These are phyloP conservation scores for Papio anubis DNA, from an alignment of 2,113 vertebrate genomes.

Conservation along the genomic window DNA sequence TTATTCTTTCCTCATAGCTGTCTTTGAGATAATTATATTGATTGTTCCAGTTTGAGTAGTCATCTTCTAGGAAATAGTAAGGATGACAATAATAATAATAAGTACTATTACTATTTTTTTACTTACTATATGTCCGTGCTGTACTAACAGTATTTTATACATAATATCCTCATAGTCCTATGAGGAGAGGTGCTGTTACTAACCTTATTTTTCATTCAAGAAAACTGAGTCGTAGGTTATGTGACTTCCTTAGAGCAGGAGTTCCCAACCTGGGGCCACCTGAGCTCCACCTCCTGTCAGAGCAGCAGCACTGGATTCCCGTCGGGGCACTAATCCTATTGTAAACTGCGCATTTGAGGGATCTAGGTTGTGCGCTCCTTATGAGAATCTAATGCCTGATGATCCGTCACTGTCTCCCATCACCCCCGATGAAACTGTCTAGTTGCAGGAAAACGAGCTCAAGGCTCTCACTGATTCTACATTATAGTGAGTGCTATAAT, in stretches of 20 bases:
- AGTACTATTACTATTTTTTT: not conserved
- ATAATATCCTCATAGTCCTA: not conserved
- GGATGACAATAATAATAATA: not conserved
- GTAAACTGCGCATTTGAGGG: too few species aligned
- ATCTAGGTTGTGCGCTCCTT: too few species aligned
- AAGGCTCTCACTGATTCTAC: too few species aligned
- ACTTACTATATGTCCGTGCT: not conserved
- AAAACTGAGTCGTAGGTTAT: not conserved
- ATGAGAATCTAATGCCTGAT: too few species aligned
- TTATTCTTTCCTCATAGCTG: not conserved
- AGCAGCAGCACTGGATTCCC: too few species aligned
- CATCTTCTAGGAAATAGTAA: not conserved
- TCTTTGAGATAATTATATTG: not conserved
- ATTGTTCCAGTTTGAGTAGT: not conserved
- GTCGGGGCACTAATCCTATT: too few species aligned
- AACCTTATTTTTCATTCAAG: not conserved
- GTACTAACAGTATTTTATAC: not conserved
- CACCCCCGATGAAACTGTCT: too few species aligned
- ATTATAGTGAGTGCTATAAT: too few species aligned
- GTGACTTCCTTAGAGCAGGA: not conserved
- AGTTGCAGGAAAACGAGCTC: too few species aligned
- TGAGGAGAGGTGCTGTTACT: not conserved
- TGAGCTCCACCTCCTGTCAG: too few species aligned
- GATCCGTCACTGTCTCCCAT: too few species aligned
- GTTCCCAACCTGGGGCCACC: too few species aligned